Evolutionary conservation across 2,113 vertebrate genomes (phyloP), one percentile per base, ranked within the genome.

Genomic region (Oenanthe oenanthe): DNA sequence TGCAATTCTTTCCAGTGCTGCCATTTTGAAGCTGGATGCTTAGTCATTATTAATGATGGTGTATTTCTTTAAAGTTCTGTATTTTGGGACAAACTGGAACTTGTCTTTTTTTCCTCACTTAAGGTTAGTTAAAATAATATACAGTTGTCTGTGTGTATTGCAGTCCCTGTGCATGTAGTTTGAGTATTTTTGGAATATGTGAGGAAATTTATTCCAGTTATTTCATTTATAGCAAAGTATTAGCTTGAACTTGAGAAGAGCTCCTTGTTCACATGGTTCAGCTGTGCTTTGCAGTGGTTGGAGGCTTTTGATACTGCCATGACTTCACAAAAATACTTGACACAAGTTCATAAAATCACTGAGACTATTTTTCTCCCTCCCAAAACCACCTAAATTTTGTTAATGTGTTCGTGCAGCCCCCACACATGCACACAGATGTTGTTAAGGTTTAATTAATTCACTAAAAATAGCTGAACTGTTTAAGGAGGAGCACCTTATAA

Each of bases 381-480:
- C 0, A 0, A 58, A 90, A 62, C 60, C 8, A 17, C n/a, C 19
- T 38, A 81, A 54, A 63, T 72, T 85, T 74, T 90, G 5, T 80
- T 80, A 53, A 63, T 29, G 3, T 67, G 60, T 54, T 62, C 1
- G 5, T 56, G 17, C 43, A 29, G 18, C 79, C 73, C 60, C 65
- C 17, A 24, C 36, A 28, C 45, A 17, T 40, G 58, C 66, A 54
- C 38, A 47, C 19, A 60, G 38, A 62, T 51, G 22, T 31, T 31
- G 2, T 63, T 70, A 79, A 63, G 20, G 4, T 56, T 92, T 56
- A 88, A 94, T 95, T 85, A 88, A 83, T 76, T 88, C 17, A 21
- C 42, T 88, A 93, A 88, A 95, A 92, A 89, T 28, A 88, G 43
- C n/a, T 73, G 24, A 92, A 90, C 31, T 93, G 36, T 93, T 85